Percentiles rank a stretch among this genome's conserved stretches.
These are phyloP conservation scores for Motacilla alba DNA, from an alignment of 2,113 vertebrate genomes.

Conservation along the genomic window DNA sequence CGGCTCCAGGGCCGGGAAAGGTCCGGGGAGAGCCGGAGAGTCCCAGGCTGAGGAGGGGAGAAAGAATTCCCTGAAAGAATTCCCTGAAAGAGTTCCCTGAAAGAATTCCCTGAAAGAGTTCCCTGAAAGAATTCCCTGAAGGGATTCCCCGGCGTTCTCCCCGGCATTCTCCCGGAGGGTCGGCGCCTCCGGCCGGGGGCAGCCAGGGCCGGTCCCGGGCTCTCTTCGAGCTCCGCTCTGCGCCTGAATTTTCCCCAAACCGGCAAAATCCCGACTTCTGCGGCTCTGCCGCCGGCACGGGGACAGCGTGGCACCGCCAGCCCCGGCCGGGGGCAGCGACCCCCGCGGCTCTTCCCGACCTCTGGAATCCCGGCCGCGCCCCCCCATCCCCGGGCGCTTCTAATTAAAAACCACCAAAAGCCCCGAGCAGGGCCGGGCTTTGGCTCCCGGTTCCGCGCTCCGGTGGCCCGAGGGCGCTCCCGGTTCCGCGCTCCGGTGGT, in stretches of 20 bases:
- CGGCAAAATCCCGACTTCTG: rapidly evolving
- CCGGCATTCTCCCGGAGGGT: not conserved
- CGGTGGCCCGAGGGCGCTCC: too few relatives aligned
- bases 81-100: not conserved
- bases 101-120: too few relatives aligned
- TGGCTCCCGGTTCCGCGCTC: too few relatives aligned
- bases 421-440: rapidly evolving
- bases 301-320: not conserved
- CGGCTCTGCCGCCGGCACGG: too few relatives aligned
- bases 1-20: rapidly evolving
- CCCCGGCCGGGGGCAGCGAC: too few relatives aligned
- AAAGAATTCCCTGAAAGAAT: rapidly evolving
- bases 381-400: not conserved
- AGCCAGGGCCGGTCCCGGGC: rapidly evolving
- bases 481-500: too few relatives aligned
- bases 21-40: rapidly evolving
- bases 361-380: rapidly evolving
- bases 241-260: rapidly evolving
- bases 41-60: too few relatives aligned
- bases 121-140: too few relatives aligned
- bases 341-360: not conserved
- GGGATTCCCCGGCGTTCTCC: not conserved
- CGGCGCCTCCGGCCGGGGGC: not conserved
- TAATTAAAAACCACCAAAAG: not conserved
- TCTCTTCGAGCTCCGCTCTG: not conserved